Conservation (phyloP, 2,797 vertebrate species). For the Hypotaenidia okinawae region DNA sequence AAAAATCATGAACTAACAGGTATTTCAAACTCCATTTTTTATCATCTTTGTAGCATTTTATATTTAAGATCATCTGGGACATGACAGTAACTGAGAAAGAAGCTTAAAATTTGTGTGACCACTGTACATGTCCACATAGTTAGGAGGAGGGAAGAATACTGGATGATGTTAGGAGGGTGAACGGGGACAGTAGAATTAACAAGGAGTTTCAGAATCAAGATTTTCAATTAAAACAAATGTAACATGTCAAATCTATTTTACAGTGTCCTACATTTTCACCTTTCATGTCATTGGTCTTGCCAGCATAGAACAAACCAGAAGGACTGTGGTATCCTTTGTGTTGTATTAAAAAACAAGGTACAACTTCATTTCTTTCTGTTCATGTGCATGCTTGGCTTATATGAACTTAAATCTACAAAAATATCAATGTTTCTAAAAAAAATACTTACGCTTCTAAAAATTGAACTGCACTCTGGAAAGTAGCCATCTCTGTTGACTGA, state of each 20-base stretch:
- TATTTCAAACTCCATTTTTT: background rate
- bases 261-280: background rate
- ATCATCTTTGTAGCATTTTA: background rate
- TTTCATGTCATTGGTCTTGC: background rate
- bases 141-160: background rate
- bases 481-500: background rate
- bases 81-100: background rate
- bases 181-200: background rate
- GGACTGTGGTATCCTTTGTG: background rate
- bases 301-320: background rate
- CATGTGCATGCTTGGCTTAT: background rate
- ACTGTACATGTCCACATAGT: accelerated
- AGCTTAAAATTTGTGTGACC: background rate
- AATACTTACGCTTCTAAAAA: background rate
- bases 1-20: accelerated
- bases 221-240: background rate
- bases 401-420: background rate
- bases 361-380: background rate
- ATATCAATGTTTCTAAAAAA: background rate
- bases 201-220: background rate
- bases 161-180: background rate
- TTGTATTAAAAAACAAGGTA: background rate
- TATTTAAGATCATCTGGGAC: background rate
- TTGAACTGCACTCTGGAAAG: background rate
- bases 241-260: background rate